Percentiles rank a stretch among this genome's conserved stretches.
phyloP scores from a whole-genome alignment of 1,140 invertebrate species.

The Littorina saxatilis region DNA sequence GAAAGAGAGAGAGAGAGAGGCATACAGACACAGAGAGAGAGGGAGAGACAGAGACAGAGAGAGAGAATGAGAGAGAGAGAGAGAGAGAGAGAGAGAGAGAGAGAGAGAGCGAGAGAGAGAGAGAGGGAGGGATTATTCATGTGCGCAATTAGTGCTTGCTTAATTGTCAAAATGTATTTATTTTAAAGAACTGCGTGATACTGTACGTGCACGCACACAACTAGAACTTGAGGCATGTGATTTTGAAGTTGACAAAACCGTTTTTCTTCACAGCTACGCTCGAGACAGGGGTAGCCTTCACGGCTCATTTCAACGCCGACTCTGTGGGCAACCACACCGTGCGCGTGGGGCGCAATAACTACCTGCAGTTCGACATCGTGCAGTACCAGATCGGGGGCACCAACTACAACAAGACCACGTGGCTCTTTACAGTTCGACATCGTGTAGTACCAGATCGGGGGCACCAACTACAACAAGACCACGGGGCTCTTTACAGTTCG shows the following conservation, averaged over 20 bases:
- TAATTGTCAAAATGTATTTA: too few species aligned
- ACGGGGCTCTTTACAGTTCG: background rate
- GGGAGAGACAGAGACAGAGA: too few species aligned
- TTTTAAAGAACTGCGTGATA: too few species aligned
- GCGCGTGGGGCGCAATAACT: background rate
- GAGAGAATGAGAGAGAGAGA: too few species aligned
- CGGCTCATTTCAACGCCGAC: background rate
- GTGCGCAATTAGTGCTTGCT: too few species aligned
- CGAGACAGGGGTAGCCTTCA: background rate
- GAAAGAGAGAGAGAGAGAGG: background rate
- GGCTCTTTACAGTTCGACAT: background rate
- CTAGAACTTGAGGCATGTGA: too few species aligned
- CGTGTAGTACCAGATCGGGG: constrained; percentile 15
- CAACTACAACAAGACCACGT: constrained; percentile 23
- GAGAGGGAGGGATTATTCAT: too few species aligned
- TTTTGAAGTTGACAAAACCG: too few species aligned
- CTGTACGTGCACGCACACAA: too few species aligned
- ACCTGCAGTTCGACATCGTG: background rate
- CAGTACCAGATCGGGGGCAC: constrained; percentile 9
- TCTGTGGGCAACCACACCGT: background rate
- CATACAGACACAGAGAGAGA: too few species aligned
- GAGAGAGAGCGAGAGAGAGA: too few species aligned
- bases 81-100: too few species aligned
- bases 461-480: background rate
- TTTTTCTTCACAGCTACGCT: constrained; percentile 16